Evolutionary conservation across 2,888 invertebrate species (phyloP), one percentile per base, ranked within the genome.

Genomic region (Micropterix aruncella): DNA sequence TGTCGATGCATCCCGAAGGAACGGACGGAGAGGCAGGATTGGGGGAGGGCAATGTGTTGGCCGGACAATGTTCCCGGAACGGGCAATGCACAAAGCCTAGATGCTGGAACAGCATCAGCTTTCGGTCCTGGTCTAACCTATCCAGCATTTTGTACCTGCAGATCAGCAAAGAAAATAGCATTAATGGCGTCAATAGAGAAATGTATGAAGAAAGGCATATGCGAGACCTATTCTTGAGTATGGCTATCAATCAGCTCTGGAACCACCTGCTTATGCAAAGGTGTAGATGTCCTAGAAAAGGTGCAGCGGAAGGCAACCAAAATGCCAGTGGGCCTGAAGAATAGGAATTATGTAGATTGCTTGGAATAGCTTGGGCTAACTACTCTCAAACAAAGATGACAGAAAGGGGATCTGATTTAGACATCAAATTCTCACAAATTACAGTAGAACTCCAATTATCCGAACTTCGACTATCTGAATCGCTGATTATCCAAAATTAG

Each of bases 1-100:
- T 63, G 44, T 70, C 70, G 0, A 69, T 54, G 17, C 69, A 70
- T 56, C 62, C 27, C n/a, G n/a, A n/a, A n/a, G n/a, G n/a, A 5
- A 27, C 27, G 27, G 27, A 49, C 14, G 49, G 44, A 15, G 47
- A 45, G 36, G 46, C 44, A 14, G 49, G 46, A 2, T 49, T 46
- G 2, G 48, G 38, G 7, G 45, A 19, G 18, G 49, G 47, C 87
- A 87, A 59, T 83, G 84, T 79, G 56, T 80, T 87, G 40, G 92
- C 89, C 12, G 93, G 93, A 60, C 96, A 96, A 61, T 94, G 91
- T 62, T 94, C 94, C 44, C 88, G 73, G 62, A 92, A 89, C 12
- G 95, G 94, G 61, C 90, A 91, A 66, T 95, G 93, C 45, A 95
- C 87, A 65, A 96, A 96, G 46, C 94, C 93, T 38, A 95, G 70